Evolutionary conservation across 2,797 vertebrate species (phyloP).

Genomic region (Cynodonichthys magdalenae): DNA sequence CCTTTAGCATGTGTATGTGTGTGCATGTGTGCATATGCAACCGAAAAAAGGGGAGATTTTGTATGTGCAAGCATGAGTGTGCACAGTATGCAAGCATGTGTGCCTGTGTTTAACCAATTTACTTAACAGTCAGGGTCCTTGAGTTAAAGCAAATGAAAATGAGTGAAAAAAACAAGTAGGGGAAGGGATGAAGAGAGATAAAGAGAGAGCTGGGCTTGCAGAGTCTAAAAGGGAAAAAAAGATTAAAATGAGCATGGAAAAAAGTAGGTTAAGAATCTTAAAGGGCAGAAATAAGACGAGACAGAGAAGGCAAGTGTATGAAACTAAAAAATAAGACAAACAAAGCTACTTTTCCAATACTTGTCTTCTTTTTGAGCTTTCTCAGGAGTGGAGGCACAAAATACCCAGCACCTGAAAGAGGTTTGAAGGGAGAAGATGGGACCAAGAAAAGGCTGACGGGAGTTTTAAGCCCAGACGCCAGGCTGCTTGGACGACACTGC

Average conservation of each 20-base stretch:
- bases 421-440: slow-evolving; percentile 43
- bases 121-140: slow-evolving; percentile 70
- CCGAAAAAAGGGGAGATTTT: slow-evolving; percentile 48
- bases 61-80: slow-evolving; percentile 64
- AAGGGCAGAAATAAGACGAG: slow-evolving; percentile 39
- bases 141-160: slow-evolving; percentile 68
- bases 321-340: slow-evolving; percentile 15
- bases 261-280: slow-evolving; percentile 45
- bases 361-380: slow-evolving; percentile 15
- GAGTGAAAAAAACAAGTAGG: slow-evolving; percentile 46
- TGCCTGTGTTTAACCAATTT: slow-evolving; percentile 76
- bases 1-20: slow-evolving; percentile 55
- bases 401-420: slow-evolving; percentile 51
- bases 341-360: slow-evolving; percentile 17
- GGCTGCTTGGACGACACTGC: slow-evolving; percentile 46
- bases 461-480: slow-evolving; percentile 46
- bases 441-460: slow-evolving; percentile 35
- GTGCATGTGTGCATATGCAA: slow-evolving; percentile 44
- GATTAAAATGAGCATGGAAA: slow-evolving; percentile 35
- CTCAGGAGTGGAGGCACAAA: slow-evolving; percentile 34
- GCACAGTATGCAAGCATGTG: slow-evolving; percentile 62
- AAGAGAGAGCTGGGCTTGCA: slow-evolving; percentile 29
- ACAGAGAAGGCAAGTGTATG: slow-evolving; percentile 39
- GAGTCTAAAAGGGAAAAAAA: slow-evolving; percentile 45
- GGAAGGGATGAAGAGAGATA: slow-evolving; percentile 53